phyloP scores from a whole-genome alignment of 1,140 invertebrate genomes.

The Saccostrea cuccullata region DNA sequence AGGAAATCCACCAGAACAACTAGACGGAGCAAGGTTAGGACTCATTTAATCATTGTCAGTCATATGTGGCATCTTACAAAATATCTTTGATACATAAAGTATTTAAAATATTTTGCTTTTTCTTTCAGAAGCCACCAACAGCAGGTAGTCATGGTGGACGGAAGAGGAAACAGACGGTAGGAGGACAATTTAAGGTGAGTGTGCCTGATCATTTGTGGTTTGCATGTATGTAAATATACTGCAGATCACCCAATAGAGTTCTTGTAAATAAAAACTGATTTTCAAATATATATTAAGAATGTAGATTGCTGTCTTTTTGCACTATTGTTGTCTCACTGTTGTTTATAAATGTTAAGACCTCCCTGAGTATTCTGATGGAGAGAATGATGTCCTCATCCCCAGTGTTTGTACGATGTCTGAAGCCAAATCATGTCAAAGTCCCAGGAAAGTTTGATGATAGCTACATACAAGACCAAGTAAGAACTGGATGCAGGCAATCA shows the following conservation, averaged over 20 bases:
- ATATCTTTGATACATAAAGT: too few relatives aligned
- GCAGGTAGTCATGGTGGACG: conserved; percentile 56
- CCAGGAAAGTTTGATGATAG: conserved; percentile 84
- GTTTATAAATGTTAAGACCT: conserved; percentile 83
- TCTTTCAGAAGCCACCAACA: conserved; percentile 55
- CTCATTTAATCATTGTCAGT: background rate
- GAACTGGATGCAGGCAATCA: background rate
- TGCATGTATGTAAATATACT: too few relatives aligned
- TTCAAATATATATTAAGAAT: too few relatives aligned
- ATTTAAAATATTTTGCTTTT: too few relatives aligned
- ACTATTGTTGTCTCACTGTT: background rate
- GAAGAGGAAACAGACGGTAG: conserved; percentile 73
- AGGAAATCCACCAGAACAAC: conserved; percentile 64
- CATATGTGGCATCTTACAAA: too few relatives aligned
- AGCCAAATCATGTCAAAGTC: conserved; percentile 88
- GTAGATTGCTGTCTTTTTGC: too few relatives aligned
- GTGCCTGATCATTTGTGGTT: too few relatives aligned
- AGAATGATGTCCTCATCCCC: conserved; percentile 87
- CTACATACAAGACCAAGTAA: conserved; percentile 87
- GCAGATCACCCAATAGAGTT: too few relatives aligned
- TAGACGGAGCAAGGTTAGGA: conserved; percentile 54
- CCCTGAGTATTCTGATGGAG: conserved; percentile 89
- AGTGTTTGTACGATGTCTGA: conserved; percentile 89
- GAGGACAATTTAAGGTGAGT: conserved; percentile 75
- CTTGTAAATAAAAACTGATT: too few relatives aligned